Evolutionary conservation across 2,797 vertebrate genomes (phyloP).

Genomic region (Gallinago stenura): DNA sequence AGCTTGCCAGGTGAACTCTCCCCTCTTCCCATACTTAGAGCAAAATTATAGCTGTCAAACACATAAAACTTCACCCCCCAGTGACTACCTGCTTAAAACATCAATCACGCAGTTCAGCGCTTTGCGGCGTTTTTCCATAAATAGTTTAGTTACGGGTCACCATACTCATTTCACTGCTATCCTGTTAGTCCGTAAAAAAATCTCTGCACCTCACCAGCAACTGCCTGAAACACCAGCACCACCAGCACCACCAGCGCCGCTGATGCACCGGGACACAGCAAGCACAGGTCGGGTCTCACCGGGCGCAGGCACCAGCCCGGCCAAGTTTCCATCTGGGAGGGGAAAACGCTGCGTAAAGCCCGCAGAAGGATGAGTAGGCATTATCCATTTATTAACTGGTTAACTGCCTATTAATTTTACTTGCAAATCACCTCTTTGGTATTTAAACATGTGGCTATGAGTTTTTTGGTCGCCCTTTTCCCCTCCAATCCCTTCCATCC

Average conservation of each 20-base stretch:
- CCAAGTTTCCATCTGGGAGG: neutral
- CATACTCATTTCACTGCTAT: neutral
- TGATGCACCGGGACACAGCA: neutral
- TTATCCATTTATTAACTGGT: slow-evolving; percentile 59
- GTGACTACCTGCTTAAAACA: neutral
- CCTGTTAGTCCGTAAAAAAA: neutral
- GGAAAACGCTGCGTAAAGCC: slow-evolving; percentile 52
- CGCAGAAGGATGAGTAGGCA: slow-evolving; percentile 51
- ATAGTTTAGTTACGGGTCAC: neutral
- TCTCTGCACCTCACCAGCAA: neutral
- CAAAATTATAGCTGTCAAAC: neutral
- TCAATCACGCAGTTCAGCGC: neutral
- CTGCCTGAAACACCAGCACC: neutral
- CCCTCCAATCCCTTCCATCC: no score
- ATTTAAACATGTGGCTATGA: slow-evolving; percentile 23
- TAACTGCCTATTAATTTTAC: slow-evolving; percentile 48
- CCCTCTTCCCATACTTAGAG: neutral
- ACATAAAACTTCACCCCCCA: neutral
- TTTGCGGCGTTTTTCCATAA: neutral
- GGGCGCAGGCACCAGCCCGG: neutral
- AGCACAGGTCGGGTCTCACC: neutral
- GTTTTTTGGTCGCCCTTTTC: neutral
- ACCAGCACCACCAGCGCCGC: no score
- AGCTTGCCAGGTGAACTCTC: neutral
- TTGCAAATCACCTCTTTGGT: neutral